Conservation (phyloP, 2,113 vertebrate genomes). For the Scalopus aquaticus region DNA sequence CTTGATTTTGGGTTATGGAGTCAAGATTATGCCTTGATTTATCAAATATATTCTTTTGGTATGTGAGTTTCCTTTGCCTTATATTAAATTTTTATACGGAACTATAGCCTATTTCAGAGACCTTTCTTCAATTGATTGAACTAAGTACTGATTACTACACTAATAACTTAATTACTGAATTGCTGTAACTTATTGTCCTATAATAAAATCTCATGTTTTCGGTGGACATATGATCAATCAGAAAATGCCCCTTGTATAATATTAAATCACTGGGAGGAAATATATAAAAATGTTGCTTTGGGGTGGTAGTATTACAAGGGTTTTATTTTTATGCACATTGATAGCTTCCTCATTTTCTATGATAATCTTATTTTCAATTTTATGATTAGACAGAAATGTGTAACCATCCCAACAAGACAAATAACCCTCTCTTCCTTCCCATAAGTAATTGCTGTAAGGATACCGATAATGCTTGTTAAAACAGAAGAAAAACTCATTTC, state of each 20-base stretch:
- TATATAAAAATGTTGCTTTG: background rate
- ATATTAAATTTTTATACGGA: background rate
- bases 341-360: background rate
- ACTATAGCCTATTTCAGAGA: background rate
- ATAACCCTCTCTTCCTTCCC: background rate
- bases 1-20: background rate
- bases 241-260: background rate
- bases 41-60: background rate
- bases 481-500: background rate
- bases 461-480: background rate
- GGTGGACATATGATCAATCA: background rate
- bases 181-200: background rate
- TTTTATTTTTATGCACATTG: background rate
- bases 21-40: background rate
- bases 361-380: background rate
- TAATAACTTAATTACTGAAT: slow-evolving; percentile 1
- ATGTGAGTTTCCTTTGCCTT: background rate
- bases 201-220: background rate
- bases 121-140: background rate
- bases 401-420: background rate
- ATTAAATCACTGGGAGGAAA: background rate
- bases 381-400: background rate
- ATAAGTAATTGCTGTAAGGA: background rate
- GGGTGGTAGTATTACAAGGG: background rate
- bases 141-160: slow-evolving; percentile 1